Conservation (phyloP, 2,888 invertebrate species). For the Aspidapion aeneum region DNA sequence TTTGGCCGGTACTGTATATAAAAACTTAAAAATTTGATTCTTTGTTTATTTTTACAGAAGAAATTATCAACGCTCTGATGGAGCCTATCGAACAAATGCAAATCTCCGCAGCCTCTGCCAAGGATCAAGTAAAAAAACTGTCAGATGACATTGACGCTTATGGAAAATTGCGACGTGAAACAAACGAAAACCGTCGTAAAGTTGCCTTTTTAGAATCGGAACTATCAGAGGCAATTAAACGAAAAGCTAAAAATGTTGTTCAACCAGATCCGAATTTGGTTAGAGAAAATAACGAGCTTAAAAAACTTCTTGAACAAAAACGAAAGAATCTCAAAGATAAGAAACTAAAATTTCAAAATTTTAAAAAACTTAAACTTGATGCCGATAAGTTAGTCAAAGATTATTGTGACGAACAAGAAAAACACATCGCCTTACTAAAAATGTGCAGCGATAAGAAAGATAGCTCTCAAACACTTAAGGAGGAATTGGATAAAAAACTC, state of each 20-base stretch:
- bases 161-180: not conserved
- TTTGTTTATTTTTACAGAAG: not conserved
- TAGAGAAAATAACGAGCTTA: not conserved
- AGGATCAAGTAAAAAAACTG: not conserved
- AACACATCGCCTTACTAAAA: not conserved
- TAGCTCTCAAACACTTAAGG: not conserved
- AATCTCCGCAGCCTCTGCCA: not conserved
- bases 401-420: not conserved
- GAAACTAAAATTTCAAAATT: not conserved
- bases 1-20: too few species aligned
- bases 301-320: not conserved
- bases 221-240: not conserved
- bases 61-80: not conserved
- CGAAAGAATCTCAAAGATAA: not conserved
- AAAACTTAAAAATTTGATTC: too few species aligned
- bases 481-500: not conserved
- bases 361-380: not conserved
- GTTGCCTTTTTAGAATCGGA: not conserved
- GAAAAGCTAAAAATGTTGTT: not conserved
- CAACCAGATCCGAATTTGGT: not conserved
- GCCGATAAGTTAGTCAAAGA: not conserved
- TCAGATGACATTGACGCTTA: not conserved
- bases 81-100: not conserved
- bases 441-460: not conserved
- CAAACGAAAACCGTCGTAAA: not conserved